Evolutionary conservation across 2,113 vertebrate species (phyloP).

Genomic region (Alligator sinensis): DNA sequence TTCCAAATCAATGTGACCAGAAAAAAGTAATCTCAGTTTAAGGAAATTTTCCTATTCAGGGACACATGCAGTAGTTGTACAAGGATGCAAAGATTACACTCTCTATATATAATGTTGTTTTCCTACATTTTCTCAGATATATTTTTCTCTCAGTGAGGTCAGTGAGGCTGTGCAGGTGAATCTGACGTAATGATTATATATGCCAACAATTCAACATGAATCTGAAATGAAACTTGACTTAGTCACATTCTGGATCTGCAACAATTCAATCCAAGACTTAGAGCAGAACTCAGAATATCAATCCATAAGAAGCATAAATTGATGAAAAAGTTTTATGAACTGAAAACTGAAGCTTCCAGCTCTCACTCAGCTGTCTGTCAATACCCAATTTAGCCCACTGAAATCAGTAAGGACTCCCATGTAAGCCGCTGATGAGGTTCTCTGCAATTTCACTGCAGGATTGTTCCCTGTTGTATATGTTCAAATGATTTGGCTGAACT

Average conservation of each 20-base stretch:
- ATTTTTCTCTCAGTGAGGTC: not conserved
- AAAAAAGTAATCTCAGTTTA: not conserved
- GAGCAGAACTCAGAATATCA: not conserved
- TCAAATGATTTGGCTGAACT: not conserved
- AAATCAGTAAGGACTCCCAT: not conserved
- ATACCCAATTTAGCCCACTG: not conserved
- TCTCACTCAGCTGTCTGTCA: not conserved
- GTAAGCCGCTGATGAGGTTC: not conserved
- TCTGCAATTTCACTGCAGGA: not conserved
- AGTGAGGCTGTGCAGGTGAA: not conserved
- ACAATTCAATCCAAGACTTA: not conserved
- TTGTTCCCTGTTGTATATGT: not conserved
- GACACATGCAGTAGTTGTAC: not conserved
- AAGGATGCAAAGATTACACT: not conserved
- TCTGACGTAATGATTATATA: not conserved
- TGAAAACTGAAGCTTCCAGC: not conserved
- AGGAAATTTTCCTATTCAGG: not conserved
- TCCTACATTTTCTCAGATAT: not conserved
- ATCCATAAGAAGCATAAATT: not conserved
- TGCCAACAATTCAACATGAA: not conserved
- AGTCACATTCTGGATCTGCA: not conserved
- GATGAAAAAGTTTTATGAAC: not conserved
- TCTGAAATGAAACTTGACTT: not conserved
- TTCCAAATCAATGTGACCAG: not conserved
- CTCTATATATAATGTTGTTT: not conserved